These are phyloP conservation scores for Trachymyrmex cornetzi DNA, from an alignment of 1,140 invertebrate genomes.

Conservation along the genomic window DNA sequence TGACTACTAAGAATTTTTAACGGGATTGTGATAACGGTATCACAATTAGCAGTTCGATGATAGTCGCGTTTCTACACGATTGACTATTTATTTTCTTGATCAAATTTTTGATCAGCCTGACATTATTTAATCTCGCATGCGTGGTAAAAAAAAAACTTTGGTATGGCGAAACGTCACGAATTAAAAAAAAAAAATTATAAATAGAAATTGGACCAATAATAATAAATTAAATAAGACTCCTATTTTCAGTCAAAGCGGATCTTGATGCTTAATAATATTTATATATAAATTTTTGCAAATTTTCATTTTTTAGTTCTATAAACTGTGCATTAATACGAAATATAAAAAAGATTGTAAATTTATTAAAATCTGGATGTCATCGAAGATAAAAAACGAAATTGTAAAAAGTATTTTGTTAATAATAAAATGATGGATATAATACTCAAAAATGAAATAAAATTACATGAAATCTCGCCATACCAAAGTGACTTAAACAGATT, in stretches of 20 bases:
- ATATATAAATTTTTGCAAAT: no score
- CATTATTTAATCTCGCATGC: background rate
- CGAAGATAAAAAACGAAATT: background rate
- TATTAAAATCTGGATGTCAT: background rate
- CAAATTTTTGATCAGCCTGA: background rate
- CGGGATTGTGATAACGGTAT: conserved; percentile 1
- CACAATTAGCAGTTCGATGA: background rate
- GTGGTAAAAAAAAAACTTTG: conserved; percentile 3
- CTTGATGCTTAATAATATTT: no score
- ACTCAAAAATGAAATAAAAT: background rate
- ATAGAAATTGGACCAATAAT: no score
- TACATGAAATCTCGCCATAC: background rate
- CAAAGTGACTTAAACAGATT: conserved; percentile 1
- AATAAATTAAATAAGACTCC: no score
- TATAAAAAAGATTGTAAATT: background rate
- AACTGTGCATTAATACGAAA: no score
- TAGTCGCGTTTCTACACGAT: background rate
- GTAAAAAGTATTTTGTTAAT: background rate
- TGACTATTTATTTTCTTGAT: conserved; percentile 29
- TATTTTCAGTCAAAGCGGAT: no score
- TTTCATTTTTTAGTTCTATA: no score
- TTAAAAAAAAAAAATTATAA: background rate
- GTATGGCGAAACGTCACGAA: conserved; percentile 8
- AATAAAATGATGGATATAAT: background rate
- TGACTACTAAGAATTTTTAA: background rate